Base-by-base conservation (phyloP, 2,113 vertebrate genomes). In the Bambusicola thoracicus region DNA sequence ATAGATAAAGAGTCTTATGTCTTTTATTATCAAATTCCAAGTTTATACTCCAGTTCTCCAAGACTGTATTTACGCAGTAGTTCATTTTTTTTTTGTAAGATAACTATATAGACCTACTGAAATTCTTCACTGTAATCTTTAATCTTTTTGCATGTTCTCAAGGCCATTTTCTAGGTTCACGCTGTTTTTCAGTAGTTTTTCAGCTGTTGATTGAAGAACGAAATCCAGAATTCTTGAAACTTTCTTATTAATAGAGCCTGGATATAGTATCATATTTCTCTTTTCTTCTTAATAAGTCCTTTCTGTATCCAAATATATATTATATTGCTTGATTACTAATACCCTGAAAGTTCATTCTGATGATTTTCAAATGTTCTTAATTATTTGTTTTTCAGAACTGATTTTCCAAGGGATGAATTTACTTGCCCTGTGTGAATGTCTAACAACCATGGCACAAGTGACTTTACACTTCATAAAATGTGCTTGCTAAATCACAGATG, bases 391-490 rank as follows among this genome's bases (percentile, higher is more conserved):
- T 79, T 74, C 49, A 46, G 21, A 85, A 74, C 30, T 40, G n/a
- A 20, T 62, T 83, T 81, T 48, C 22, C 48, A 18, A n/a, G 29
- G 7, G 24, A 46, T 12, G 76, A 44, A 59, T 43, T 30, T 49
- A 19, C 4, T 53, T 68, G 22, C 13, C 14, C 4, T n/a, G 3
- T 44, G 36, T 11, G 12, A 40, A 17, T 4, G 27, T 6, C 22
- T 48, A 76, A 51, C 8, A 27, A 12, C 1, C 8, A 21, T 0
- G 0, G 12, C 21, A 79, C 6, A 81, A 29, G 9, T 11, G 38
- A 36, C 34, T 75, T 69, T 36, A 30, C 6, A 19, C 67, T 40
- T 75, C 41, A 61, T 48, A 41, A 77, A 81, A 66, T 10, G 27
- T 29, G 15, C 43, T 86, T 89, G 5, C 22, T 36, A 61, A 41